phyloP scores from a whole-genome alignment of 2,113 vertebrate genomes.

The Pungitius pungitius region DNA sequence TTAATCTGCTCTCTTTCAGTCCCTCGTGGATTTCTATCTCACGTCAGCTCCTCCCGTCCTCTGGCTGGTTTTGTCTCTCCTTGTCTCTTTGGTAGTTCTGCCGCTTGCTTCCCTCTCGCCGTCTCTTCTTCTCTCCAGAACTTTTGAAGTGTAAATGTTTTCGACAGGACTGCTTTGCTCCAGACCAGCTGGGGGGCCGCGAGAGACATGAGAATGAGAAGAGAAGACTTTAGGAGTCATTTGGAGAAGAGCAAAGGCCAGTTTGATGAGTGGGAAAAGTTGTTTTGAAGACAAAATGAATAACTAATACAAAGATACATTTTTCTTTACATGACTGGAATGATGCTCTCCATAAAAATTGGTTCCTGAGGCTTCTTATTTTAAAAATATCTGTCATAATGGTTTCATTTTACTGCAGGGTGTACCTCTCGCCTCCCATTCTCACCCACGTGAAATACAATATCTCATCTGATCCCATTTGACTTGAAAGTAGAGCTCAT shows the following conservation, averaged over 20 bases:
- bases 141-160: constrained; percentile 69
- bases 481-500: background rate
- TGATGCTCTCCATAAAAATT: background rate
- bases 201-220: background rate
- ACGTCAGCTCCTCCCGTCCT: background rate
- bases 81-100: background rate
- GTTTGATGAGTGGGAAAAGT: background rate
- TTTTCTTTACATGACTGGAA: background rate
- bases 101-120: background rate
- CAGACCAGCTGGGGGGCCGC: constrained; percentile 44
- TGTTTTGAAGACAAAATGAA: background rate
- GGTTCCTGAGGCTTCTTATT: background rate
- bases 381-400: background rate
- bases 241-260: background rate
- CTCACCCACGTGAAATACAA: background rate
- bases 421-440: background rate
- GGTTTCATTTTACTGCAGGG: background rate
- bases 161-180: constrained; percentile 53
- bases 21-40: background rate
- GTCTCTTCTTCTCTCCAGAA: background rate
- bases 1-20: background rate
- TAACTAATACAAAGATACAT: background rate
- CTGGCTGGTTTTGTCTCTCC: background rate
- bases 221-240: background rate
- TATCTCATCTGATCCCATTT: background rate